Percentiles rank a stretch among this genome's conserved stretches.
phyloP scores from a whole-genome alignment of 2,113 vertebrate species.

The Salvelinus alpinus region DNA sequence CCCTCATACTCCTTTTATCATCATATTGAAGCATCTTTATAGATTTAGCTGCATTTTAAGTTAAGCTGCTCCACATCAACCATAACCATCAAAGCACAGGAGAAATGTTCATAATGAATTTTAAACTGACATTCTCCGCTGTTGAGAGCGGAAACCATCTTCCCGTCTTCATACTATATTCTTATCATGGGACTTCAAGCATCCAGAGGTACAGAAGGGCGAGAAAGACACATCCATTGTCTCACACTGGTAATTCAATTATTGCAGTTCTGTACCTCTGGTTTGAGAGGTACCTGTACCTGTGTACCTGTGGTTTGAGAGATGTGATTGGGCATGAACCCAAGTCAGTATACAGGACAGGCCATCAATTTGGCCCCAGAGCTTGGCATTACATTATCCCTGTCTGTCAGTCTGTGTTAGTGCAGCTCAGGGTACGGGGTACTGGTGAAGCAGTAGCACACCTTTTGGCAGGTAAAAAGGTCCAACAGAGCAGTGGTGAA shows the following conservation, averaged over 20 bases:
- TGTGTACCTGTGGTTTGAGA: background rate
- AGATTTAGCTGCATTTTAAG: background rate
- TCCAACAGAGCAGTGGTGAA: slow-evolving; percentile 33
- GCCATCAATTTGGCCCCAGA: slow-evolving; percentile 37
- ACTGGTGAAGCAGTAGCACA: background rate
- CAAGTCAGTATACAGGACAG: slow-evolving; percentile 36
- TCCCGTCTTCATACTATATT: slow-evolving; percentile 3
- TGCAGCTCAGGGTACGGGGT: background rate
- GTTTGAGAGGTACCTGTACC: background rate
- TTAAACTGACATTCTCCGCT: slow-evolving; percentile 13
- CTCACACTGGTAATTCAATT: slow-evolving; percentile 42
- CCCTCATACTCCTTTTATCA: too few relatives aligned
- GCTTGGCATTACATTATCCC: slow-evolving; percentile 27
- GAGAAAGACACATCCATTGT: slow-evolving; percentile 12
- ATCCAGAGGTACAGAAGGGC: background rate
- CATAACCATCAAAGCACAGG: background rate
- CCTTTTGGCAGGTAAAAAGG: slow-evolving; percentile 20
- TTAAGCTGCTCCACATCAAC: background rate
- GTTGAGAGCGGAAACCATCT: background rate
- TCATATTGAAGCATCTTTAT: too few relatives aligned
- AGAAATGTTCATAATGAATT: slow-evolving; percentile 18
- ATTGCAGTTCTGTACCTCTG: slow-evolving; percentile 52
- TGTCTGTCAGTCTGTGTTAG: background rate
- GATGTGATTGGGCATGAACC: background rate
- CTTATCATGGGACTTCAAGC: slow-evolving; percentile 27